Evolutionary conservation across 1,140 invertebrate genomes (phyloP), one percentile per base, ranked within the genome.

Genomic region (Bacillus rossius): DNA sequence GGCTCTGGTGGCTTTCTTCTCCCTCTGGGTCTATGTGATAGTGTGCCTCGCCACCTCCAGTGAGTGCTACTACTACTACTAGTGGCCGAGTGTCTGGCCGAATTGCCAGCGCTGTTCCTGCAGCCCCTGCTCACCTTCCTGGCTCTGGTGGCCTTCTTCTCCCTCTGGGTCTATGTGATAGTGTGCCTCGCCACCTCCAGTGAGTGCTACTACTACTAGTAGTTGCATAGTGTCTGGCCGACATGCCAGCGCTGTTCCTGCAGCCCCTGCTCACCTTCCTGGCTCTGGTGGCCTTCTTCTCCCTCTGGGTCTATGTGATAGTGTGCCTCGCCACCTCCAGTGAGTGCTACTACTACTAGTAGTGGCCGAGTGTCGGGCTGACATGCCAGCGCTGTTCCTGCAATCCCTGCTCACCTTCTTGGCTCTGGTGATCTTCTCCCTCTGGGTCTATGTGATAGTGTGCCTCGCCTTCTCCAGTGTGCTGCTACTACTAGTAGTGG

Each of bases 61-160:
- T 89, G 77, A 82, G 83, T 78, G 41, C n/a, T n/a, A n/a, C n/a
- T n/a, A n/a, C n/a, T n/a, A n/a, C n/a, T n/a, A n/a, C n/a, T n/a
- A n/a, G n/a, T n/a, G n/a, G n/a, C n/a, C n/a, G n/a, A n/a, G n/a
- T n/a, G n/a, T n/a, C n/a, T n/a, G n/a, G n/a, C 84, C 48, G 84
- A 85, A 66, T 80, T 96, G 60, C 93, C 94, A 5, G 84, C 82
- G n/a, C 73, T 98, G 22, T 86, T 96, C 66, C 75, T 94, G 19
- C 93, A 95, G 68, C 94, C 94, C 1, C 69, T 96, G 1, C 75
- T 93, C 57, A 96, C 94, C 0, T 94, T 94, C 69, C 60, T 89
- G 43, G 80, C 87, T 47, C 76, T 96, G 0, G 72, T 88, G 23
- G 59, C 84, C 40, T 96, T 96, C 71, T 88, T 94, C 61, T 73